Base-by-base conservation (phyloP, 2,113 vertebrate species). In the Calidris pygmaea region DNA sequence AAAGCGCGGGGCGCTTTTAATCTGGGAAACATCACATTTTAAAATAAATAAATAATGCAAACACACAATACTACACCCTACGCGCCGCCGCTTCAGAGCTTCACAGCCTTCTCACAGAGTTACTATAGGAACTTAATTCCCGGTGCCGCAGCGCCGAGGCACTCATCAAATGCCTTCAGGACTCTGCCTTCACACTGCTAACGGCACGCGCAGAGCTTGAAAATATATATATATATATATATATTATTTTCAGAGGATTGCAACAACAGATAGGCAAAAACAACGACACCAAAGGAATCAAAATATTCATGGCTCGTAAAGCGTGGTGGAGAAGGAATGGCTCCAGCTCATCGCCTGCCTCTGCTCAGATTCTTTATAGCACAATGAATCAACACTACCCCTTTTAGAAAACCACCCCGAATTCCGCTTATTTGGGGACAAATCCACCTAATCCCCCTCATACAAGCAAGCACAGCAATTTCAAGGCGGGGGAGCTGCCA, bases 201-300 rank as follows among this genome's bases (percentile, higher is more conserved):
- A 75, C 1, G 45, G 76, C 90, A 90, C 2, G 16, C 91, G 91
- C 59, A 93, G 73, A 91, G 90, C 93, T 82, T 77, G 52, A 1
- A 39, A 72, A 37, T 8, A 11, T 17, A n/a, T 8, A 9, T n/a
- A 37, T 34, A 82, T 60, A 41, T 41, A 20, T 7, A 10, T 24
- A 39, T 32, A 82, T 65, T 47, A 29, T 96, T 94, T 95, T 66
- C 76, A 59, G 14, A 93, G 70, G 72, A 59, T 92, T 91, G 85
- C 52, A 78, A 92, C 93, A 97, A 77, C 23, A 60, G 60, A 96
- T 94, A 96, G 10, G 80, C 92, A 95, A 92, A 97, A 97, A 95
- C 91, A 70, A 15, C 47, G 47, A 47, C 52, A 94, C 79, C 48
- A 87, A 96, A 48, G 43, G 35, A 90, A 70, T 95, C 81, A 85